These are phyloP conservation scores for Timema cristinae DNA, from an alignment of 2,888 invertebrate species.

Conservation along the genomic window DNA sequence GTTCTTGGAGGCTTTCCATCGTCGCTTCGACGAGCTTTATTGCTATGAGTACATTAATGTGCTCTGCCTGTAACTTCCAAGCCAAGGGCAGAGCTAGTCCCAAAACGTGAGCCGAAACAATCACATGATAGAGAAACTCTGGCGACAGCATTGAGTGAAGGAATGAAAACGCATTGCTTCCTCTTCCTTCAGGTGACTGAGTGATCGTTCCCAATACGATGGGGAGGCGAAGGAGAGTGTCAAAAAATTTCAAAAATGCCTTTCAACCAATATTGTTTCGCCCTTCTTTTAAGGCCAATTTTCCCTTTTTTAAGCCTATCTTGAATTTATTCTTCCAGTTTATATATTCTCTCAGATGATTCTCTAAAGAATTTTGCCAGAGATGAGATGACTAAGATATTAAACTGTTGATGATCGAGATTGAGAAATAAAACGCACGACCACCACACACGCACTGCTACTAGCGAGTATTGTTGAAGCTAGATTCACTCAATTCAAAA, in stretches of 20 bases:
- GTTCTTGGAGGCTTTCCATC: background rate
- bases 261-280: conserved; percentile 10
- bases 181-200: conserved; percentile 6
- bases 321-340: background rate
- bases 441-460: no score
- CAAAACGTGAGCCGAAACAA: background rate
- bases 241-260: background rate
- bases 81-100: conserved; percentile 5
- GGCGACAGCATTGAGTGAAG: background rate
- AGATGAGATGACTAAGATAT: background rate
- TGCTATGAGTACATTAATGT: background rate
- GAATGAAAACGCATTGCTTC: background rate
- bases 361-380: background rate
- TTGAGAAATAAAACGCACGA: no score
- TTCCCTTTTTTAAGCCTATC: background rate
- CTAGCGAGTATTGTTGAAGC: no score
- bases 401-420: no score
- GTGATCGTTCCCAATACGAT: background rate
- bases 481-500: no score
- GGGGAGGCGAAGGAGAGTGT: background rate
- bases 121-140: background rate
- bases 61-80: background rate
- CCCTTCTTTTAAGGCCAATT: background rate
- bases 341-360: background rate
- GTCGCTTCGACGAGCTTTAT: conserved; percentile 2